These are phyloP conservation scores for Hyphantria cunea DNA, from an alignment of 1,140 invertebrate species.

Conservation along the genomic window DNA sequence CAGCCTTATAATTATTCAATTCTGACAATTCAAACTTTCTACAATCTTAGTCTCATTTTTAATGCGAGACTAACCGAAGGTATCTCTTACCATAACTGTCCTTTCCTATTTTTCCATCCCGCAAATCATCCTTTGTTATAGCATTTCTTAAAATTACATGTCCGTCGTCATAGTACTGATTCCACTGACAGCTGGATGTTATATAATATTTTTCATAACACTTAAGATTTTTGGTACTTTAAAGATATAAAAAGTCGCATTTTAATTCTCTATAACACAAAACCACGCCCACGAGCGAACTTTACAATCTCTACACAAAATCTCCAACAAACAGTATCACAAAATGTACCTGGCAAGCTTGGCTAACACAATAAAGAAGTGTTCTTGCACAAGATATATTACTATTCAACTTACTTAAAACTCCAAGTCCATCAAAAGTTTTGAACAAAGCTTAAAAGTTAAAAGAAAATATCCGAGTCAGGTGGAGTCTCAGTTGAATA, in stretches of 20 bases:
- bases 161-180: no score
- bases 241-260: background rate
- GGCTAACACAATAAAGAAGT: slow-evolving; percentile 45
- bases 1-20: no score
- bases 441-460: slow-evolving; percentile 78
- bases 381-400: slow-evolving; percentile 67
- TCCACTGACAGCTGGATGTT: no score
- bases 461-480: slow-evolving; percentile 79
- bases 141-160: no score
- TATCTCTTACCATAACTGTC: no score
- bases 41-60: no score
- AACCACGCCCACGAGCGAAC: no score
- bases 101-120: no score
- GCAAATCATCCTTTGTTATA: no score
- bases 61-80: no score
- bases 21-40: no score
- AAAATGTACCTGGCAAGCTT: slow-evolving; percentile 19
- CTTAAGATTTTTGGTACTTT: background rate
- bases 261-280: background rate
- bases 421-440: slow-evolving; percentile 78
- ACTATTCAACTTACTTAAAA: slow-evolving; percentile 80
- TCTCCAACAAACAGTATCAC: slow-evolving; percentile 6
- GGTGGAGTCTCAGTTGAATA: slow-evolving; percentile 69
- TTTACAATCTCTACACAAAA: slow-evolving; percentile 3
- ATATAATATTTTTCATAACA: no score